A percentile compares a stretch with the other conserved stretches of the same genome.
These are phyloP conservation scores for Caenorhabditis parvicauda DNA, from an alignment of 2,888 invertebrate genomes.

Conservation along the genomic window DNA sequence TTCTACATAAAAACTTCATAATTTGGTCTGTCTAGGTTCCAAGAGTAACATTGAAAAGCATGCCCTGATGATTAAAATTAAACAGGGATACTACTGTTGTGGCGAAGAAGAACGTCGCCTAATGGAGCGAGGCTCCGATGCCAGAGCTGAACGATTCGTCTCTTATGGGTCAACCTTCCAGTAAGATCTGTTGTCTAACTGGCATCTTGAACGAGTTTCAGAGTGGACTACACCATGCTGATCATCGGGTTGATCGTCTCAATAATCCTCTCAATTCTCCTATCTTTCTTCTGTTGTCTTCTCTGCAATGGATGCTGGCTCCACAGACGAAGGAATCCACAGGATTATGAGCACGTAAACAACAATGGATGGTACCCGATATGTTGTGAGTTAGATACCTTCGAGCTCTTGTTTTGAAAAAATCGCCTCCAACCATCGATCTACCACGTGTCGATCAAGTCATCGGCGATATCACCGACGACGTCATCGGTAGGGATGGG, in stretches of 20 bases:
- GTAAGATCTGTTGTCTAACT: constrained; percentile 28
- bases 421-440: no score
- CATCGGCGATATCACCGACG: no score
- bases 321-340: constrained; percentile 58
- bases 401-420: background rate
- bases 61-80: background rate
- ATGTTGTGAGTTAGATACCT: constrained; percentile 61
- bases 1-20: no score
- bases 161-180: constrained; percentile 55
- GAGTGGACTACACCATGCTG: constrained; percentile 59
- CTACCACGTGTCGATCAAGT: no score
- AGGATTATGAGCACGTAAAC: constrained; percentile 58
- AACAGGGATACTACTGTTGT: constrained; percentile 58
- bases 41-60: no score
- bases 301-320: constrained; percentile 62
- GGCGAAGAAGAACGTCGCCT: constrained; percentile 43
- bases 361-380: constrained; percentile 59
- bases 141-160: constrained; percentile 51
- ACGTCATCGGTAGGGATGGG: no score
- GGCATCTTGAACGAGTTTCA: constrained; percentile 17
- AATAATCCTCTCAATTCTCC: constrained; percentile 51
- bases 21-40: no score
- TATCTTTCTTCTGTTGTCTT: constrained; percentile 58
- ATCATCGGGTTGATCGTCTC: constrained; percentile 59
- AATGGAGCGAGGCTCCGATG: constrained; percentile 19